Base-by-base conservation (phyloP, 2,797 vertebrate species). In the Micromesistius poutassou region DNA sequence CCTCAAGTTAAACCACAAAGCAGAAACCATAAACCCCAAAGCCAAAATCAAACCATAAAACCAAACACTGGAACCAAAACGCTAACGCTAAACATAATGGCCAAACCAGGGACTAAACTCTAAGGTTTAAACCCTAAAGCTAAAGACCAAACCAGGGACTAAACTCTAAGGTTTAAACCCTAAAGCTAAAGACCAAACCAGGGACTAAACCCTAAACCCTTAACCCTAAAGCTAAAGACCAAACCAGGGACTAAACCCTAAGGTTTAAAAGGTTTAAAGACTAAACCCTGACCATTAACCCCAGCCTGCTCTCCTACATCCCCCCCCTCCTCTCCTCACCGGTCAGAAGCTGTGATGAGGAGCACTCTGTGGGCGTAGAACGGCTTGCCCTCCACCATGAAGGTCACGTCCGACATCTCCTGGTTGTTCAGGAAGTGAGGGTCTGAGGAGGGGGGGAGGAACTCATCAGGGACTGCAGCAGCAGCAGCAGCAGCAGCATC, bases 331-430 rank as follows among this genome's bases (percentile, higher is more conserved):
- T 31, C 19, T 16, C n/a, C 93, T 92, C 87, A 99, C 98, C 94
- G 96, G 88, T 99, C 96, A 0, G 98, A 99, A 0, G 98, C 97
- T 0, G 97, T 98, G 83, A 99, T 96, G 87, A 99, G 92, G 78
- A 99, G 94, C 76, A 99, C 97, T 88, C 95, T 97, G 89, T 99
- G 97, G 66, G 94, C 97, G 33, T 98, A 99, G 66, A 99, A 99
- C 0, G 97, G 93, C 78, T 95, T 98, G 71, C 97, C 97, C 89
- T 98, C 97, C 76, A 99, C 95, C 14, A 97, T 72, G 88, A 99
- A 99, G 0, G 95, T 98, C 40, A 99, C 96, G 4, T 99, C 98
- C 0, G 98, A 99, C 98, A 99, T 99, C 83, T 99, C 98, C 78
- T 93, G 95, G 84, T 99, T 99, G 85, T 99, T 99, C 84, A 99